Percentiles rank a stretch among this genome's conserved stretches.
These are phyloP conservation scores for Epicauta chinensis DNA, from an alignment of 1,140 invertebrate species.

Conservation along the genomic window DNA sequence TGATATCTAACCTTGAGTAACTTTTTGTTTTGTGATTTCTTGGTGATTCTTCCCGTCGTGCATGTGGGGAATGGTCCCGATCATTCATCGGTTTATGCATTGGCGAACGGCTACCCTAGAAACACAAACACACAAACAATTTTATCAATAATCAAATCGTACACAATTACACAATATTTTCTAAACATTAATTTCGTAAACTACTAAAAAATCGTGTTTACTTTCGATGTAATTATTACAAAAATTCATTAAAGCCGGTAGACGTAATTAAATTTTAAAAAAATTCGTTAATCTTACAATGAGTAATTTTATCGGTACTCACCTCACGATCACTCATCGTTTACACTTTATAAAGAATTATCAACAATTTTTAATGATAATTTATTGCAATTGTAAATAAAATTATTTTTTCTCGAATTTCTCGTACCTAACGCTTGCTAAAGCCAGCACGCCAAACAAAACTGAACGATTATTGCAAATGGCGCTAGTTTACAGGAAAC, in stretches of 20 bases:
- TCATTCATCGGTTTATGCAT: constrained; percentile 25
- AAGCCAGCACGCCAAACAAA: constrained; percentile 9
- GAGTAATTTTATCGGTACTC: constrained; percentile 11
- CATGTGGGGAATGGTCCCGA: constrained; percentile 34
- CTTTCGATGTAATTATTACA: no score
- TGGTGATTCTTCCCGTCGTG: constrained; percentile 35
- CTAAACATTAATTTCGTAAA: no score
- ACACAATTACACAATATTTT: constrained; percentile 3
- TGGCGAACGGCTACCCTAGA: constrained; percentile 29
- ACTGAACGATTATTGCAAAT: not conserved
- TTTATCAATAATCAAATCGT: constrained; percentile 12
- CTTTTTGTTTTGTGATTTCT: constrained; percentile 37
- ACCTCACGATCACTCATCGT: constrained; percentile 31
- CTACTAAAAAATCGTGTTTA: no score
- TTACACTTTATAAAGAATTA: constrained; percentile 4
- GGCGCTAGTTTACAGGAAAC: no score
- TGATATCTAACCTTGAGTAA: constrained; percentile 36
- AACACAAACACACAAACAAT: not conserved
- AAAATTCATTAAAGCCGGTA: no score
- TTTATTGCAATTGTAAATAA: not conserved
- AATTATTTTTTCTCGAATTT: no score
- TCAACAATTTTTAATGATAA: not conserved
- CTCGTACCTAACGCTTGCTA: not conserved
- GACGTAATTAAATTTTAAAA: constrained; percentile 1
- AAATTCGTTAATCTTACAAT: not conserved